Base-by-base conservation (phyloP, 2,888 invertebrate species). In the Nyleta sp. region DNA sequence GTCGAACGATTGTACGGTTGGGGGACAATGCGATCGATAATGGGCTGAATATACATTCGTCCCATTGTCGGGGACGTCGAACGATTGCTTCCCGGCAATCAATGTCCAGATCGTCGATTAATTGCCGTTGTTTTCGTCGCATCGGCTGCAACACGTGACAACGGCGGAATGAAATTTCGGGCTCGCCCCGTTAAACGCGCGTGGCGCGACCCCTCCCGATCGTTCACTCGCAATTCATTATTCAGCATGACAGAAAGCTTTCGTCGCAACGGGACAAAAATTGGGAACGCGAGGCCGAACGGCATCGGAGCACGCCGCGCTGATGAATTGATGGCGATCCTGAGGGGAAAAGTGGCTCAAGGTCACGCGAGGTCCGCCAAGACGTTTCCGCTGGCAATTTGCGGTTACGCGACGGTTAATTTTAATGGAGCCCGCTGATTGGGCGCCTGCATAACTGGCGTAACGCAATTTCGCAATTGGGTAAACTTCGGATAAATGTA, bases 31-130 rank as follows among this genome's bases (percentile, higher is more conserved):
- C 57, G 50, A 65, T 76, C 52, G 64, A 71, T 71, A 77, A 77
- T 64, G 53, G 68, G 38, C 33, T 52, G 60, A n/a, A n/a, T n/a
- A n/a, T 60, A 55, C 68, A 64, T 78, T 68, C 33, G 42, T 60
- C 40, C 72, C 55, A 78, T 73, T 64, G 55, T 59, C 31, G 68
- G 68, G 38, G 78, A 72, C 52, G 73, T 73, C 42, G 62, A 72
- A 78, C 67, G 62, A 78, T 67, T 67, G 73, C 68, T 78, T 71
- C 46, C 60, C 59, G 40, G 78, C 57, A 78, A 78, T 78, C 78
- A 73, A 78, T 73, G 72, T 65, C 42, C 55, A 62, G 68, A 48
- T 60, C 68, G 78, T 67, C 68, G 38, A 53, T 75, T 68, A 53
- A 62, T 75, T 67, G 48, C 2, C 55, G 55, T 68, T 68, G 74